phyloP scores from a whole-genome alignment of 2,113 vertebrate species.

The Felis catus region DNA sequence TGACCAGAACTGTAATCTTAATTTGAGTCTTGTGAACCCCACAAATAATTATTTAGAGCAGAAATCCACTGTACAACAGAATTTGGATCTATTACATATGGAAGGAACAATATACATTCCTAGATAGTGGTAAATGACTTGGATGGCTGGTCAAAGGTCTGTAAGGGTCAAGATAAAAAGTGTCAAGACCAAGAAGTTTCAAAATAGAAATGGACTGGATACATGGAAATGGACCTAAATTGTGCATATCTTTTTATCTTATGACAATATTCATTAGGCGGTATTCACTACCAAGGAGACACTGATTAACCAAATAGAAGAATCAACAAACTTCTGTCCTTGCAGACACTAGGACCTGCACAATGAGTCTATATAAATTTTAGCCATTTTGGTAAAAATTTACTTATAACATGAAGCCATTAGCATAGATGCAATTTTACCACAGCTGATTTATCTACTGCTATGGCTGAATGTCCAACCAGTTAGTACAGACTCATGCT shows the following conservation, averaged over 20 bases:
- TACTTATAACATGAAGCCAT: background rate
- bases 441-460: background rate
- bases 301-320: background rate
- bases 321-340: background rate
- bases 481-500: background rate
- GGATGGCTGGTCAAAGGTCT: background rate
- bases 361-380: background rate
- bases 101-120: background rate
- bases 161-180: background rate
- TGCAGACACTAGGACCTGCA: background rate
- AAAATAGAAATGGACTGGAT: background rate
- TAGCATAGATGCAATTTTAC: background rate
- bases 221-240: background rate
- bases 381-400: background rate
- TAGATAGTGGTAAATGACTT: background rate
- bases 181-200: background rate
- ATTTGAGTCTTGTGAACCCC: background rate
- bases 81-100: background rate
- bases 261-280: background rate
- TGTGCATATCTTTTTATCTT: background rate
- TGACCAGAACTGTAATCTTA: background rate
- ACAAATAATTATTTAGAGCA: background rate
- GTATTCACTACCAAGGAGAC: background rate
- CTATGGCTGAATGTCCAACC: background rate
- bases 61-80: background rate